Percentiles rank a stretch among this genome's conserved stretches.
These are phyloP conservation scores for Philotrypesis tridentata DNA, from an alignment of 1,140 invertebrate genomes.

Conservation along the genomic window DNA sequence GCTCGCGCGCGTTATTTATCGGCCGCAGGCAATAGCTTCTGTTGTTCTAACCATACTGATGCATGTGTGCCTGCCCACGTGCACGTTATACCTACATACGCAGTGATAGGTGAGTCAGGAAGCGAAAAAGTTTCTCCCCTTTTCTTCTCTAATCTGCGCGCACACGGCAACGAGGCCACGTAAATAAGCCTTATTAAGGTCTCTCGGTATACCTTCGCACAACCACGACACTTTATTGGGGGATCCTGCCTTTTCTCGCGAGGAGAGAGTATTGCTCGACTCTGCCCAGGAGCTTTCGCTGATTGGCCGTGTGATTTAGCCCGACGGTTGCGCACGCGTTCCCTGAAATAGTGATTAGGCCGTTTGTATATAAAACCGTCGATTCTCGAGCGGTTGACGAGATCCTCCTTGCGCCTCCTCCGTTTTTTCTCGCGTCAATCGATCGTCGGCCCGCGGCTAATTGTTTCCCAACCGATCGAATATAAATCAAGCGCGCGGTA, in stretches of 20 bases:
- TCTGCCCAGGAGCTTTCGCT: background rate
- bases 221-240: background rate
- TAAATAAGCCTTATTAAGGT: conserved; percentile 35
- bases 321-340: background rate
- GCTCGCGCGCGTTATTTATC: conserved; percentile 29
- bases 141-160: conserved; percentile 14
- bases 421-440: background rate
- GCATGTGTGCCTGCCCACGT: background rate
- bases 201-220: background rate
- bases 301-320: background rate
- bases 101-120: conserved; percentile 20
- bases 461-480: background rate
- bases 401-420: background rate
- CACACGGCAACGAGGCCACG: conserved; percentile 21
- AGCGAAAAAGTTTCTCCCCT: conserved; percentile 18
- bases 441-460: background rate
- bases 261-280: background rate
- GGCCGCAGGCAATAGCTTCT: background rate
- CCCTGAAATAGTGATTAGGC: background rate
- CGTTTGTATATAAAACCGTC: background rate
- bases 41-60: background rate
- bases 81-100: too few relatives aligned
- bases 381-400: background rate
- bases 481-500: background rate
- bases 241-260: background rate